Percentiles rank a stretch among this genome's conserved stretches.
Conservation (phyloP, 2,888 invertebrate genomes). For the Drepana falcataria region DNA sequence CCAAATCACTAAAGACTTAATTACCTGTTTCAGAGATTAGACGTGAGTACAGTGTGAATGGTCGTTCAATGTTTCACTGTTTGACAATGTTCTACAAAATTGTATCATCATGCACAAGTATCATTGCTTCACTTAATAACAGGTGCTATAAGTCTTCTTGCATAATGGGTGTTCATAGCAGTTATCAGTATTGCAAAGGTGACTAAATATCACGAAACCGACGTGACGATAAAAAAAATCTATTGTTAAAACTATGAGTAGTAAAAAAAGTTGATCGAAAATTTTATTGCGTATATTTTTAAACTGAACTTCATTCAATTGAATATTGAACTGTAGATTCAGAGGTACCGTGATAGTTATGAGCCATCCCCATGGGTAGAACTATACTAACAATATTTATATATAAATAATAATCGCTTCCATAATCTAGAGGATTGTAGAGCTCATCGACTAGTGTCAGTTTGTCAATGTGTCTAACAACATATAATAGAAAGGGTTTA, state of each 20-base stretch:
- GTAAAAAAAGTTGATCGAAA: too few relatives aligned
- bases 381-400: neutral
- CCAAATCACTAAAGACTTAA: constrained; percentile 51
- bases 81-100: constrained; percentile 38
- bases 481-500: neutral
- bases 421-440: neutral
- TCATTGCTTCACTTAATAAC: constrained; percentile 44
- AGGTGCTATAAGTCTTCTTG: constrained; percentile 29
- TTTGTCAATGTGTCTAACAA: neutral
- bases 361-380: neutral
- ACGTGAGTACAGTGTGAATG: constrained; percentile 75
- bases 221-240: neutral
- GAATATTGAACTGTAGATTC: neutral
- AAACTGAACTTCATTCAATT: too few relatives aligned
- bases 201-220: constrained; percentile 29
- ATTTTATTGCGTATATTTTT: too few relatives aligned
- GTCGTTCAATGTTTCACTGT: constrained; percentile 65
- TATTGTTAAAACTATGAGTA: too few relatives aligned
- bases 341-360: neutral
- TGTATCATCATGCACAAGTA: constrained; percentile 43
- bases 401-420: neutral
- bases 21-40: constrained; percentile 78
- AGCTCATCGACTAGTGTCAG: neutral
- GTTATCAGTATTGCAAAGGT: constrained; percentile 56
- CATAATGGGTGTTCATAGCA: constrained; percentile 71